Evolutionary conservation across 2,888 invertebrate species (phyloP).

Genomic region (Leucophenga maculata): DNA sequence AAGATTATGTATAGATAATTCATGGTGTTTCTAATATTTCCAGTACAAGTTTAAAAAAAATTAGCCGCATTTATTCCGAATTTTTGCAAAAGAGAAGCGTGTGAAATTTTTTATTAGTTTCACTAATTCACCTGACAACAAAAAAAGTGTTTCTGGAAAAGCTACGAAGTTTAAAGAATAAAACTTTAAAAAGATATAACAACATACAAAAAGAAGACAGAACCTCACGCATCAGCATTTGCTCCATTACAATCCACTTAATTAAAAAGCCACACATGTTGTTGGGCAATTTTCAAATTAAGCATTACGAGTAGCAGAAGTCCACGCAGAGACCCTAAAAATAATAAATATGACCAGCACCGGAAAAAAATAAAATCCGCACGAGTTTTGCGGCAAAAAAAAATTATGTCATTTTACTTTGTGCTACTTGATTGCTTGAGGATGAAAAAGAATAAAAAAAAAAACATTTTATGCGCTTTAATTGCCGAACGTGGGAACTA

Average conservation of each 20-base stretch:
- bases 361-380: neutral
- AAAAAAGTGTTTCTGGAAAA: neutral
- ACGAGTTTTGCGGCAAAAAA: too few species aligned
- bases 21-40: too few species aligned
- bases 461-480: slow-evolving; percentile 12
- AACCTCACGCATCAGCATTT: slow-evolving; percentile 30
- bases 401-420: too few species aligned
- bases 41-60: too few species aligned
- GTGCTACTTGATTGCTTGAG: too few species aligned
- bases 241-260: slow-evolving; percentile 49
- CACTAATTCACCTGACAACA: neutral
- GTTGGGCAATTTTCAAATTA: slow-evolving; percentile 45
- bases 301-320: slow-evolving; percentile 34
- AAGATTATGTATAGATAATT: too few species aligned
- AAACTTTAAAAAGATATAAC: neutral
- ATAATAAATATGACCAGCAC: neutral
- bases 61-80: too few species aligned
- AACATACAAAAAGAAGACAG: neutral
- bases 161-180: neutral
- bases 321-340: slow-evolving; percentile 14
- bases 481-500: slow-evolving; percentile 62
- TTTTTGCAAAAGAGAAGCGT: neutral
- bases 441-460: neutral
- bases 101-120: neutral
- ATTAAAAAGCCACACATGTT: slow-evolving; percentile 65